These are phyloP conservation scores for Cichlasoma orientale DNA, from an alignment of 2,797 vertebrate genomes.

Conservation along the genomic window DNA sequence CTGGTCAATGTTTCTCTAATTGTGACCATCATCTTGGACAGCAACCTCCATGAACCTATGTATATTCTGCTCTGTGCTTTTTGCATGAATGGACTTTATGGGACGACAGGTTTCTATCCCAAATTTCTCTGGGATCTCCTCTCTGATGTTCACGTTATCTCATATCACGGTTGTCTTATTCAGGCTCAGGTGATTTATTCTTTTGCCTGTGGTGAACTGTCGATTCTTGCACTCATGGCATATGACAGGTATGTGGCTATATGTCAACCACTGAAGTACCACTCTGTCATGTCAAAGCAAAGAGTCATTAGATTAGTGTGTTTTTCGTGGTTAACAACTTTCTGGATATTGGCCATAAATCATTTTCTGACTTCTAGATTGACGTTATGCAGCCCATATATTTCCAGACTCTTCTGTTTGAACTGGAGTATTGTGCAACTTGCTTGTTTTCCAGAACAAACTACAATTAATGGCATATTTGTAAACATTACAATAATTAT, in stretches of 20 bases:
- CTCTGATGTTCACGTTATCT: conserved; percentile 47
- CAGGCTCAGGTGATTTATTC: conserved; percentile 49
- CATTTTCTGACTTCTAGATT: conserved; percentile 30
- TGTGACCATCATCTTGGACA: conserved; percentile 8
- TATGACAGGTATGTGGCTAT: conserved; percentile 65
- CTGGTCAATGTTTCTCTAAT: neutral
- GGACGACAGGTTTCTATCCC: conserved; percentile 51
- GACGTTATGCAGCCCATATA: conserved; percentile 29
- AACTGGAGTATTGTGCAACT: conserved; percentile 51
- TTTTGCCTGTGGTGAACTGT: conserved; percentile 35
- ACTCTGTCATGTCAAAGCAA: conserved; percentile 49
- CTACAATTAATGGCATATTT: neutral
- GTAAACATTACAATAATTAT: conserved; percentile 26
- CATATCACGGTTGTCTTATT: conserved; percentile 50
- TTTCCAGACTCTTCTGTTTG: conserved; percentile 34
- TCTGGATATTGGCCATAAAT: neutral
- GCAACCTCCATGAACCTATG: conserved; percentile 58
- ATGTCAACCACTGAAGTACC: conserved; percentile 47
- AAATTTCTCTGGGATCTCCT: conserved; percentile 58
- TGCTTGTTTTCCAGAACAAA: conserved; percentile 40
- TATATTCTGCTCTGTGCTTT: conserved; percentile 54
- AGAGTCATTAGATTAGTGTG: conserved; percentile 1
- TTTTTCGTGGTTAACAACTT: conserved; percentile 25
- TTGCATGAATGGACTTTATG: conserved; percentile 53
- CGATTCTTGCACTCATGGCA: conserved; percentile 47